phyloP scores from a whole-genome alignment of 2,888 invertebrate genomes.

The Argyresthia goedartella region DNA sequence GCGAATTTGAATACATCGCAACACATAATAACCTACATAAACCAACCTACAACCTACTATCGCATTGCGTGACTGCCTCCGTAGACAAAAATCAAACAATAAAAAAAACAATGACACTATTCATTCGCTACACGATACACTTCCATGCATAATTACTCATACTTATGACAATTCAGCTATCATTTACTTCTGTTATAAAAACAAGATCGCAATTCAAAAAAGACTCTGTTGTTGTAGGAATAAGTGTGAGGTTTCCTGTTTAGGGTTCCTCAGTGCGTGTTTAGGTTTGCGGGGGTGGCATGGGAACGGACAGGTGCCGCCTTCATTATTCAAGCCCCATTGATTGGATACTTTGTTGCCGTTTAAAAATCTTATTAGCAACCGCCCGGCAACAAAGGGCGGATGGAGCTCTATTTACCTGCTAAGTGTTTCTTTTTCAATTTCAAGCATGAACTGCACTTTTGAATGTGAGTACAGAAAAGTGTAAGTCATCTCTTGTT shows the following conservation, averaged over 20 bases:
- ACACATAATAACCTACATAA: too few relatives aligned
- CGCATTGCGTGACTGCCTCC: too few relatives aligned
- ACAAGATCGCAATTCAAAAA: too few relatives aligned
- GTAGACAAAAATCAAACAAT: too few relatives aligned
- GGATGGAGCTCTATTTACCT: conserved; percentile 53
- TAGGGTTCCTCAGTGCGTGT: conserved; percentile 34
- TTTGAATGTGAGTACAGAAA: conserved; percentile 38
- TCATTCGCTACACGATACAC: conserved; percentile 40
- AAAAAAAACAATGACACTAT: conserved; percentile 21
- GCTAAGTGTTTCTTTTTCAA: conserved; percentile 69
- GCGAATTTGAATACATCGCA: too few relatives aligned
- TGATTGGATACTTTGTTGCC: conserved; percentile 70
- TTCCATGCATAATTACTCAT: conserved; percentile 55
- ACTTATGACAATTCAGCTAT: conserved; percentile 39
- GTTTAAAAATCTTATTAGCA: conserved; percentile 70
- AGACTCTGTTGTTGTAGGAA: background rate
- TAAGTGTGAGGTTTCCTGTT: background rate
- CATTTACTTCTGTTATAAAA: conserved; percentile 10
- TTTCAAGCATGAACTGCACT: conserved; percentile 58
- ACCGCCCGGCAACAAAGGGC: conserved; percentile 57
- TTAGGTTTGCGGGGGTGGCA: conserved; percentile 46
- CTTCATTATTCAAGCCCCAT: conserved; percentile 70
- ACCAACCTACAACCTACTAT: too few relatives aligned
- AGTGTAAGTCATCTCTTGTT: conserved; percentile 64
- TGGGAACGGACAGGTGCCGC: conserved; percentile 64